Evolutionary conservation across 1,140 invertebrate genomes (phyloP).

Genomic region (Idris sp.): DNA sequence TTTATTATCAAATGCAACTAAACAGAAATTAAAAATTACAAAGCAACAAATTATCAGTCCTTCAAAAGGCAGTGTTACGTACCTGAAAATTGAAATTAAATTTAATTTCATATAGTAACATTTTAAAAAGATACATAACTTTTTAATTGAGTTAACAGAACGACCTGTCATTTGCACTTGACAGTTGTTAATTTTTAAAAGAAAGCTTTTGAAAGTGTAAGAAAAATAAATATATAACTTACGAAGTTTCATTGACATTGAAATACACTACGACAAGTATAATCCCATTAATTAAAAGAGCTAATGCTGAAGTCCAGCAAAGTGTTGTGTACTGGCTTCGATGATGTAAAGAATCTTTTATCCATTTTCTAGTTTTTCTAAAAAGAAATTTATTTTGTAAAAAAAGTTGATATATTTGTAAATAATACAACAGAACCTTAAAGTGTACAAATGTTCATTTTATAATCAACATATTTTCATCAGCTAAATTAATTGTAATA

Average conservation of each 20-base stretch:
- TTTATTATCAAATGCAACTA: slow-evolving; percentile 83
- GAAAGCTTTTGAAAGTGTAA: too few relatives aligned
- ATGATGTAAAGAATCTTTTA: slow-evolving; percentile 80
- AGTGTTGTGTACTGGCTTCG: slow-evolving; percentile 83
- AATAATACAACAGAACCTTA: too few relatives aligned
- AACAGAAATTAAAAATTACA: slow-evolving; percentile 78
- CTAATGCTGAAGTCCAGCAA: slow-evolving; percentile 82
- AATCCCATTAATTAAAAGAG: slow-evolving; percentile 76
- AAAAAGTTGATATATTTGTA: slow-evolving; percentile 41
- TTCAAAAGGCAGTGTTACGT: slow-evolving; percentile 52
- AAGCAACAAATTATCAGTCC: slow-evolving; percentile 59
- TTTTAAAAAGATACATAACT: too few relatives aligned
- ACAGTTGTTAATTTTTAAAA: too few relatives aligned
- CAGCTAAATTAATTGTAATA: too few relatives aligned
- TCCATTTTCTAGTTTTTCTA: slow-evolving; percentile 78
- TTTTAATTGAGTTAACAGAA: too few relatives aligned
- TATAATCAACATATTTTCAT: background rate
- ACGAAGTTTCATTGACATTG: slow-evolving; percentile 69
- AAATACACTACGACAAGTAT: slow-evolving; percentile 75
- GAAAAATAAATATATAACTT: too few relatives aligned
- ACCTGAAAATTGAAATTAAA: slow-evolving; percentile 59
- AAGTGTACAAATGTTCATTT: too few relatives aligned
- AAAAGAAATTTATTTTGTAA: slow-evolving; percentile 56
- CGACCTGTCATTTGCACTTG: too few relatives aligned
- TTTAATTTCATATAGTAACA: background rate